These are phyloP conservation scores for Phalacrocorax aristotelis DNA, from an alignment of 2,113 vertebrate genomes.

Conservation along the genomic window DNA sequence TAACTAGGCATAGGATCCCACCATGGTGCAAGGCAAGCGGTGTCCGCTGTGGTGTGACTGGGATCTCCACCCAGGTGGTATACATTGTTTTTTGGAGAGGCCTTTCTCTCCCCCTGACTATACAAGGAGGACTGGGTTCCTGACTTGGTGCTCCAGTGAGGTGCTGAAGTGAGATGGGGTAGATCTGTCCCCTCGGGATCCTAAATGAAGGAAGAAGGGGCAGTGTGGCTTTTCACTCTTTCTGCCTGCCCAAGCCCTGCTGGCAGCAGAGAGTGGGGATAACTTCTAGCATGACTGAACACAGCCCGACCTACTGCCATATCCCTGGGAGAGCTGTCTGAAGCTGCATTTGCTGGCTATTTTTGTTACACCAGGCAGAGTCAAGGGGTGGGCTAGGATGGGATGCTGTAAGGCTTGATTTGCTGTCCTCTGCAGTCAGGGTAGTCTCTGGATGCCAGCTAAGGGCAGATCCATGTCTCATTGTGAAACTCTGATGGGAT, in stretches of 20 bases:
- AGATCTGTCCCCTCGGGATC: neutral
- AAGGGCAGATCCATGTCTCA: neutral
- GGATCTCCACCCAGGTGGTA: accelerated
- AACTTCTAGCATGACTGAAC: neutral
- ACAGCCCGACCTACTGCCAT: neutral
- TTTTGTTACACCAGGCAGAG: neutral
- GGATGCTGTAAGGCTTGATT: neutral
- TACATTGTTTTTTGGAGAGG: neutral
- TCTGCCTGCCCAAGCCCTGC: accelerated
- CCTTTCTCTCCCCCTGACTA: neutral
- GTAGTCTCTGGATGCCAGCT: neutral
- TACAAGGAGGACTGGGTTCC: neutral
- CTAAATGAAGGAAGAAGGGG: neutral
- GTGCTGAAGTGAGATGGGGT: neutral
- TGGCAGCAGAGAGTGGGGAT: accelerated
- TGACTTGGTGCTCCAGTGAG: neutral
- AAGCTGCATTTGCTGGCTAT: neutral
- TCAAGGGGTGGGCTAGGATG: neutral
- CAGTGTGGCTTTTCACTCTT: neutral
- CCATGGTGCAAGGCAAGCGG: neutral
- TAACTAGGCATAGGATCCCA: neutral
- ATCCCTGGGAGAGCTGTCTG: neutral
- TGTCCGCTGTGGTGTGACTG: accelerated
- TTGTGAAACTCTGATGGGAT: neutral
- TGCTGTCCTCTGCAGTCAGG: neutral